phyloP scores from a whole-genome alignment of 1,140 invertebrate species.

The Ceratoteleas bidentatus region DNA sequence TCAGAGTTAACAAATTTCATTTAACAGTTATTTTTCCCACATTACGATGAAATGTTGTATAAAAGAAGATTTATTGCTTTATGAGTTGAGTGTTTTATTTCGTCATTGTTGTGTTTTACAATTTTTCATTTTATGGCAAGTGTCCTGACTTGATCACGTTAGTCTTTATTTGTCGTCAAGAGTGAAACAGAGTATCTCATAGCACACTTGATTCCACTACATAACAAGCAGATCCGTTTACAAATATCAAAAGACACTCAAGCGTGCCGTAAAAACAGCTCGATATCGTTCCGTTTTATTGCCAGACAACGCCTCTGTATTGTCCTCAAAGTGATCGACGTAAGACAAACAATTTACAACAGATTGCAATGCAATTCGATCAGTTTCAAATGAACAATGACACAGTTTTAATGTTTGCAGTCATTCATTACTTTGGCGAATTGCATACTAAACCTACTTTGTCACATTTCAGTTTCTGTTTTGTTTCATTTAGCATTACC shows the following conservation, averaged over 20 bases:
- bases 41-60: too few species aligned
- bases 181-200: slow-evolving; percentile 14
- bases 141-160: too few species aligned
- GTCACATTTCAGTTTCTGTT: too few species aligned
- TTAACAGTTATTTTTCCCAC: too few species aligned
- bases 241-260: slow-evolving; percentile 49
- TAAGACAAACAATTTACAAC: slow-evolving; percentile 36
- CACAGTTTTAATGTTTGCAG: background rate
- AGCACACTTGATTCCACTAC: slow-evolving; percentile 12
- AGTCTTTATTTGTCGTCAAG: too few species aligned
- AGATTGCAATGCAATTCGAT: slow-evolving; percentile 30
- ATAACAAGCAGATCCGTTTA: slow-evolving; percentile 25
- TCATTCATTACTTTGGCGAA: background rate
- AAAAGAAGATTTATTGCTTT: too few species aligned
- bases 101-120: too few species aligned
- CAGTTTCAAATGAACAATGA: slow-evolving; percentile 23
- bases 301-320: slow-evolving; percentile 46
- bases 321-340: slow-evolving; percentile 25
- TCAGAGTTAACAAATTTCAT: too few species aligned
- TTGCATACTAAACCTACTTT: too few species aligned
- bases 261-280: slow-evolving; percentile 23
- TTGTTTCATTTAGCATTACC: too few species aligned
- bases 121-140: too few species aligned
- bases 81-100: too few species aligned
- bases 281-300: slow-evolving; percentile 25